Conservation (phyloP, 1,140 invertebrate genomes). For the Drosophila ananassae region DNA sequence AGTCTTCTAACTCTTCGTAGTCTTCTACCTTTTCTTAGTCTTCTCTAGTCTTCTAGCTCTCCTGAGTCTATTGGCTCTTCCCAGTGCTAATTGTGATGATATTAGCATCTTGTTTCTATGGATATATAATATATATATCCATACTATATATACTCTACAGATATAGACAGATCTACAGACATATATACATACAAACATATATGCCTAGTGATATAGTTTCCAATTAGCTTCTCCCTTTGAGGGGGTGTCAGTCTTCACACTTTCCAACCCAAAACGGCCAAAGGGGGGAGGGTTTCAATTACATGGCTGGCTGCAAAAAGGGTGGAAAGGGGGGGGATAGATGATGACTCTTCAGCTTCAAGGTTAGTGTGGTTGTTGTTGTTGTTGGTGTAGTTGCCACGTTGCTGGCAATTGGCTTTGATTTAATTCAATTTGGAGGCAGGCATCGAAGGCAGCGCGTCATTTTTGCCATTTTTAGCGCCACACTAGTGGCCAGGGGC, state of each 20-base stretch:
- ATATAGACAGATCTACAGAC: no score
- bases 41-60: no score
- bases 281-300: conserved; percentile 26
- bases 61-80: background rate
- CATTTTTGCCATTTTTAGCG: conserved; percentile 41
- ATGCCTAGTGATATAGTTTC: background rate
- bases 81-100: conserved; percentile 12
- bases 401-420: conserved; percentile 76
- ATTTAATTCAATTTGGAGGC: conserved; percentile 77
- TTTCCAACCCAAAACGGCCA: background rate
- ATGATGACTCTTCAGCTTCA: conserved; percentile 24
- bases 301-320: conserved; percentile 5
- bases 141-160: no score
- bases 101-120: conserved; percentile 2
- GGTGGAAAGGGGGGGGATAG: background rate
- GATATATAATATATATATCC: conserved; percentile 10
- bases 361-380: conserved; percentile 41
- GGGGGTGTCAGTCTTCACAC: background rate
- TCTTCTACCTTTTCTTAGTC: no score
- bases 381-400: no score
- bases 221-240: background rate
- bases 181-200: background rate
- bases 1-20: no score
- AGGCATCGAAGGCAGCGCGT: conserved; percentile 24
- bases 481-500: conserved; percentile 9